Conservation (phyloP, 1,140 invertebrate species). For the Drosophila tsacasi region DNA sequence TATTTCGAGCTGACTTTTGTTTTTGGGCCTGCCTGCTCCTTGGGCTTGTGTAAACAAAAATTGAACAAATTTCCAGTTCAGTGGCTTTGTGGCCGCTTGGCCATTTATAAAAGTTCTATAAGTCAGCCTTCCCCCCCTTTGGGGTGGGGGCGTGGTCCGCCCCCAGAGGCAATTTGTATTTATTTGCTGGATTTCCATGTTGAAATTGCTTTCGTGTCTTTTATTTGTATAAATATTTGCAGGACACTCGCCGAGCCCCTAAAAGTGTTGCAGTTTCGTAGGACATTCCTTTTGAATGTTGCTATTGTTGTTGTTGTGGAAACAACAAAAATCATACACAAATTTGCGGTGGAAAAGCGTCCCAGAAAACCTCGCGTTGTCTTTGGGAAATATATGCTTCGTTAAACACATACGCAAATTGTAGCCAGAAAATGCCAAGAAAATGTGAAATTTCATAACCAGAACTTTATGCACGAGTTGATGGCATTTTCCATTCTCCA, state of each 20-base stretch:
- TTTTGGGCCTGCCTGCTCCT: constrained; percentile 21
- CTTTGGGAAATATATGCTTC: constrained; percentile 51
- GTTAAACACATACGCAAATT: constrained; percentile 80
- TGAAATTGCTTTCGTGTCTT: constrained; percentile 57
- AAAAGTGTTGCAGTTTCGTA: constrained; percentile 44
- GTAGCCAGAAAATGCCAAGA: constrained; percentile 59
- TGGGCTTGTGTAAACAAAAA: constrained; percentile 71
- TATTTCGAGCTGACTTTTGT: constrained; percentile 17
- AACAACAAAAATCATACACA: constrained; percentile 73
- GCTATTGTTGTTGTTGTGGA: constrained; percentile 5
- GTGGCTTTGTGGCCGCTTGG: constrained; percentile 73
- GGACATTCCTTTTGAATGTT: not conserved
- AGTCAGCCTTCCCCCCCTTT: constrained; percentile 14
- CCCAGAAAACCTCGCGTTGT: constrained; percentile 5
- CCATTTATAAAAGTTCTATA: constrained; percentile 67
- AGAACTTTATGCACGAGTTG: constrained; percentile 68
- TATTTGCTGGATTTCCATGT: constrained; percentile 69
- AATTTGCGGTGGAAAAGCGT: constrained; percentile 62
- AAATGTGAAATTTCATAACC: constrained; percentile 64
- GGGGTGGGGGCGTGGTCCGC: constrained; percentile 30
- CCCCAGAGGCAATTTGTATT: constrained; percentile 67
- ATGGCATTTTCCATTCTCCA: constrained; percentile 27
- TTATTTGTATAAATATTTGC: constrained; percentile 70
- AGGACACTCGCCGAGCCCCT: constrained; percentile 43
- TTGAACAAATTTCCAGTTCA: constrained; percentile 78